These are phyloP conservation scores for Sebastes baramenuke DNA, from an alignment of 2,797 vertebrate genomes.

Conservation along the genomic window DNA sequence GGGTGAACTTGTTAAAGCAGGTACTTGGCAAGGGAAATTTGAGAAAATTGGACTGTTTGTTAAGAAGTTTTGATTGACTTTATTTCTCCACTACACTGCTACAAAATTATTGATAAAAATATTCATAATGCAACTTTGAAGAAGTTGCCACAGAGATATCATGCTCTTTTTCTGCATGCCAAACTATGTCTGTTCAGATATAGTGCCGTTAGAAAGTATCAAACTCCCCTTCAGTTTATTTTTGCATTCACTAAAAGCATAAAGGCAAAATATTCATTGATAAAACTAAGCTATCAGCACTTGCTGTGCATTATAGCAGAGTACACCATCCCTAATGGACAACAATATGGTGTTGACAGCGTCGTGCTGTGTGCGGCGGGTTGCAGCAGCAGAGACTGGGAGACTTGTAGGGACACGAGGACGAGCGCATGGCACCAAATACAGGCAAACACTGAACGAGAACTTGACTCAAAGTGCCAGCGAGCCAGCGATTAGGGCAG, in stretches of 20 bases:
- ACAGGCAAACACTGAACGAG: constrained; percentile 16
- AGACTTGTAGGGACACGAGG: not conserved
- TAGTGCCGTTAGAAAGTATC: not conserved
- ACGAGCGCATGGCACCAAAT: constrained; percentile 13
- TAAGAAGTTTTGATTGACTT: not conserved
- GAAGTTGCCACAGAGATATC: not conserved
- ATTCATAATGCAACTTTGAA: not conserved
- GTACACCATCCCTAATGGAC: not conserved
- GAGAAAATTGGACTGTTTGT: not conserved
- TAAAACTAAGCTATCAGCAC: not conserved
- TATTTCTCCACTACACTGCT: not conserved
- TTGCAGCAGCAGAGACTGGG: not conserved
- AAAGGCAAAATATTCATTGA: not conserved
- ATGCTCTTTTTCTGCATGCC: not conserved
- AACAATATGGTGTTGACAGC: not conserved
- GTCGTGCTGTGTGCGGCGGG: not conserved
- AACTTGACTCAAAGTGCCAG: constrained; percentile 15
- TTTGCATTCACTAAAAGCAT: not conserved
- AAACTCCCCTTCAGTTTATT: not conserved
- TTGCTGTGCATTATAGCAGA: not conserved
- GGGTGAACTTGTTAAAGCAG: not conserved
- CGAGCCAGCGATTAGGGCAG: constrained; percentile 25
- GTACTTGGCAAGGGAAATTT: not conserved
- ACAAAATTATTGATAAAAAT: not conserved
- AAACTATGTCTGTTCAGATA: constrained; percentile 1